Evolutionary conservation across 2,797 vertebrate species (phyloP), one percentile per base, ranked within the genome.

Genomic region (Gadopsis bispinosus): DNA sequence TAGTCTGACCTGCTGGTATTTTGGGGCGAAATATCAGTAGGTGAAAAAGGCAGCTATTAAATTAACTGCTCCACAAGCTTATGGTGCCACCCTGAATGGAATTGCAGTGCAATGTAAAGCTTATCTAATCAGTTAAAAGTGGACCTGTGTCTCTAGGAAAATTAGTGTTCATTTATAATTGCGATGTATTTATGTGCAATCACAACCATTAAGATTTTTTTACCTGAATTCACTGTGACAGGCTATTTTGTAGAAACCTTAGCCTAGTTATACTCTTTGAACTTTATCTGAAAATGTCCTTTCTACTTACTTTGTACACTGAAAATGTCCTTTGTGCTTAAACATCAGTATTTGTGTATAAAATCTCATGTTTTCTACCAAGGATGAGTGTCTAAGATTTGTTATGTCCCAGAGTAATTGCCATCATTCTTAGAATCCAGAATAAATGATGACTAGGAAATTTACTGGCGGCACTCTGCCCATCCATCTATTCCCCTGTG

Each of bases 211-310:
- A 48, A 4, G 2, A n/a, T 43, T 26, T 26, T 26, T 26, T 79
- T 22, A 26, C 43, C 58, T 81, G 58, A 43, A 48, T 39, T 69
- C 45, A 54, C 37, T 5, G 12, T 19, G 22, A 59, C 16, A 51
- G 33, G 50, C 8, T 35, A 16, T 68, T 86, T 74, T 39, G 0
- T 55, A 58, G 76, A 83, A 73, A 72, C 60, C 20, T 13, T 29
- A 11, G 54, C 9, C 3, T 4, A 61, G 7, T 61, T 26, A 9
- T 19, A 59, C 10, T 50, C 61, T 48, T 13, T 55, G 16, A 75
- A 53, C 67, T 61, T 10, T 63, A 54, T 20, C 47, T 67, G 74
- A 72, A 68, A 72, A 69, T 61, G 13, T 61, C 2, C 19, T 22
- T 31, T 73, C 54, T 3, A 69, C 68, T 39, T 39, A 39, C 9